Conservation (phyloP, 2,113 vertebrate species). For the Thryonomys swinderianus region DNA sequence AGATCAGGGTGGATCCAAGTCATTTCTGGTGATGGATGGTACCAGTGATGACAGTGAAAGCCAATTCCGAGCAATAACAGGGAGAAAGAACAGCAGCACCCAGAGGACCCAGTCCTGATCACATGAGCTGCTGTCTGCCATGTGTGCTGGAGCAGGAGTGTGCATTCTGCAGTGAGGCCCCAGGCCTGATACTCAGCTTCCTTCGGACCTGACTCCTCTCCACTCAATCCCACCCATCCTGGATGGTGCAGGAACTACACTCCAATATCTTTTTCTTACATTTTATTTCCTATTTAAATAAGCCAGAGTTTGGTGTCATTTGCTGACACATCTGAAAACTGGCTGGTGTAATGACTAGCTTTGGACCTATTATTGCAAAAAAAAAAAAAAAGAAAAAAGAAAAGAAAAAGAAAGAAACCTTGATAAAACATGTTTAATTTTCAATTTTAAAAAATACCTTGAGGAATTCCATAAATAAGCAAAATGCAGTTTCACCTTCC, state of each 20-base stretch:
- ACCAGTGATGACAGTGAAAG: neutral
- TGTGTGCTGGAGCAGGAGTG: neutral
- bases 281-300: constrained; percentile 41
- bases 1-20: neutral
- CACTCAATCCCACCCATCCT: neutral
- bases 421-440: constrained; percentile 20
- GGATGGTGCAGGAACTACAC: neutral
- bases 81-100: neutral
- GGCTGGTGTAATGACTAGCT: neutral
- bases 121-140: neutral
- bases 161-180: neutral
- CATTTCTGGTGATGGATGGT: neutral
- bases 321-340: neutral
- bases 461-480: neutral
- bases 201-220: neutral
- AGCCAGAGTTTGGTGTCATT: neutral
- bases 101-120: neutral
- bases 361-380: neutral
- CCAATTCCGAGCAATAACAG: neutral
- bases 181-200: neutral
- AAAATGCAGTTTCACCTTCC: neutral
- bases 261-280: neutral
- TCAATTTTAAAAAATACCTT: neutral
- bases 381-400: constrained; percentile 29
- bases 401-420: constrained; percentile 16